Base-by-base conservation (phyloP, 2,113 vertebrate genomes). In the Calonectris borealis region DNA sequence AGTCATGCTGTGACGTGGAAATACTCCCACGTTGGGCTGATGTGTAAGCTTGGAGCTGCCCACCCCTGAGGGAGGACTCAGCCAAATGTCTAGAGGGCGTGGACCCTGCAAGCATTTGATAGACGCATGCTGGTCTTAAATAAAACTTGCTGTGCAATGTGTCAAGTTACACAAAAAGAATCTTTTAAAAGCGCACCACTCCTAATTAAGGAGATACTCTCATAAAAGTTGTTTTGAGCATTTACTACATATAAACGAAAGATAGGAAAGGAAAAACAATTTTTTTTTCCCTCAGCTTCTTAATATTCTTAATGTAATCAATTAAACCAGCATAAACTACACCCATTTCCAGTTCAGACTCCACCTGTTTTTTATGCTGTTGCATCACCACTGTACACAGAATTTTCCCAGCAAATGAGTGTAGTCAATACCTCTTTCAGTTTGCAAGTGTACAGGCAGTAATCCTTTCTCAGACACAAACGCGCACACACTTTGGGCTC, bases 41-140 rank as follows among this genome's bases (percentile, higher is more conserved):
- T 3, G 51, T 32, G n/a, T 31, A 21, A 71, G 32, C 83, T 42
- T n/a, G 62, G 61, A 89, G 65, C n/a, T 34, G 51, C 55, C 58
- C n/a, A 54, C 9, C 20, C 17, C 65, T 48, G 48, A 70, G 46
- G 16, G 19, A 17, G 8, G 42, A 38, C 42, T 82, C 54, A 32
- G n/a, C 3, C 2, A 68, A 86, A 36, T 0, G 6, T 15, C n/a
- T 3, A 55, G 83, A 3, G 11, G 48, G 26, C 51, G 66, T 0
- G 4, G 3, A 29, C 32, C 36, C 80, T 71, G 57, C 24, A 79
- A 66, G 7, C 42, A 38, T 26, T 0, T 0, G 10, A 65, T 32
- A 15, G 57, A 85, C 77, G 52, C 32, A 16, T 5, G 9, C 38
- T 46, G 13, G 10, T 64, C 80, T 68, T 42, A 31, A 57, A 22